Percentiles rank a stretch among this genome's conserved stretches.
Conservation (phyloP, 92 coral and sea anemone genomes). For the Galaxea fascicularis region DNA sequence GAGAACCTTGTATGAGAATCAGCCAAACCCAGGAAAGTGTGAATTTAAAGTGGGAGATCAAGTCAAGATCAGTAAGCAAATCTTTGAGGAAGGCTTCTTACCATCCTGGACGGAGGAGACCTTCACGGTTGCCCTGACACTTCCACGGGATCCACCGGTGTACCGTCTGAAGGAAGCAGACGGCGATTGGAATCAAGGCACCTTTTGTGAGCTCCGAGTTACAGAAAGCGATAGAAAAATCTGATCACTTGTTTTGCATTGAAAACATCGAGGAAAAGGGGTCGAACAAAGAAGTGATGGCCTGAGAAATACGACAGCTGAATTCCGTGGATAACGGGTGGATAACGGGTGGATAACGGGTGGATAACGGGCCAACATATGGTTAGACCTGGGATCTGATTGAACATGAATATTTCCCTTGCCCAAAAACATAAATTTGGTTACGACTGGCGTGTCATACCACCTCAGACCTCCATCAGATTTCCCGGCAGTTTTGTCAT, state of each 20-base stretch:
- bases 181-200: constrained; percentile 6
- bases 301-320: constrained; percentile 33
- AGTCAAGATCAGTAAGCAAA: constrained; percentile 38
- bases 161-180: too few relatives aligned
- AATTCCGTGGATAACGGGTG: constrained; percentile 11
- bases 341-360: neutral
- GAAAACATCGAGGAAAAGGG: constrained; percentile 24
- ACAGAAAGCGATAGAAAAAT: constrained; percentile 2
- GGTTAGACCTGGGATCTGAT: neutral
- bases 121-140: too few relatives aligned
- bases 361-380: neutral
- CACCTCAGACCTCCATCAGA: neutral
- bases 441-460: neutral
- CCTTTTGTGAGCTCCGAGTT: constrained; percentile 29
- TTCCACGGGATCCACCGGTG: too few relatives aligned
- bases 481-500: neutral
- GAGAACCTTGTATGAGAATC: constrained; percentile 3
- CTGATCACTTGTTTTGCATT: constrained; percentile 41
- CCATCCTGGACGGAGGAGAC: too few relatives aligned
- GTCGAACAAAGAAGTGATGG: constrained; percentile 5
- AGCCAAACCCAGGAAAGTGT: constrained; percentile 1
- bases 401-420: too few relatives aligned
- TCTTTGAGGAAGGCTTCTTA: constrained; percentile 22
- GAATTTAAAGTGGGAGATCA: constrained; percentile 11
- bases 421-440: neutral